Base-by-base conservation (phyloP, 2,113 vertebrate species). In the Nansenia antarctica region DNA sequence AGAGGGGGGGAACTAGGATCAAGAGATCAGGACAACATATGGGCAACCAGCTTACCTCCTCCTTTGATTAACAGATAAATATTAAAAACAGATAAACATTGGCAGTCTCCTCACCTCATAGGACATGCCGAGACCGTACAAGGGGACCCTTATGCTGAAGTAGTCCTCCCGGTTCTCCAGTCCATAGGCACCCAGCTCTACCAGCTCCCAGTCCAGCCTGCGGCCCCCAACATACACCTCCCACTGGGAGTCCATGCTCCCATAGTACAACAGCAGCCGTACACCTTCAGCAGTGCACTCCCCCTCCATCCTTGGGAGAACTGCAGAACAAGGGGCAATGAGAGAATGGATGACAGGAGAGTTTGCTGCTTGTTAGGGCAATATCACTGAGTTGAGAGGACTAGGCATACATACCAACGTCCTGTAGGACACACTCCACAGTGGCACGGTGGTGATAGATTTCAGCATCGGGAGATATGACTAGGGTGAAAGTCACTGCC, bases 161-260 rank as follows among this genome's bases (percentile, higher is more conserved):
- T 68, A 67, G 8, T 49, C 65, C 3, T 47, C 12, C 0, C 42
- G 3, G 3, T n/a, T 31, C 5, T 65, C 71, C 35, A 84, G 57
- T 18, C n/a, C n/a, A 20, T 73, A 81, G 22, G 49, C 67, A 9
- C 64, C 70, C 12, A 34, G 18, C 35, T 69, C 54, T 60, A 77
- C 73, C 42, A 81, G 61, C 35, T 76, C 67, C 60, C 62, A 70
- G 63, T 76, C 71, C 24, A 84, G 62, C 54, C 35, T 65, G 39
- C 67, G 65, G 12, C 65, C 62, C 3, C 76, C 76, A 7, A 84
- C n/a, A 57, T 69, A 79, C 27, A 78, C n/a, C 9, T 26, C 53
- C 82, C 82, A 81, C 53, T 81, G 73, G 24, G 64, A 20, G 32
- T 73, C 70, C 69, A 81, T 22, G 53, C 74, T 81, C 20, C 82